Evolutionary conservation across 2,797 vertebrate species (phyloP).

Genomic region (Pangasius larnaudii): DNA sequence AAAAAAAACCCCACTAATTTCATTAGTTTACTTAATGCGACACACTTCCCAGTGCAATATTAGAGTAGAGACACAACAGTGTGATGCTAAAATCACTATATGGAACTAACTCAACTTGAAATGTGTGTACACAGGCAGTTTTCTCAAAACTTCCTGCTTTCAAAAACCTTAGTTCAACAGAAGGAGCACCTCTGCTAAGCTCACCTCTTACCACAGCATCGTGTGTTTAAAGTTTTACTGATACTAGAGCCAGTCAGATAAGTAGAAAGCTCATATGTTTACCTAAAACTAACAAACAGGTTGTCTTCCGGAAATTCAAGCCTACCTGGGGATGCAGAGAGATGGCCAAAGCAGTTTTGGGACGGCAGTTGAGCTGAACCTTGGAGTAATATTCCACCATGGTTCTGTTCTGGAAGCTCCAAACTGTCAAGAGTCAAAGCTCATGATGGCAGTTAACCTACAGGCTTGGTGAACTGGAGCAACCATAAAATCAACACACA

Average conservation of each 20-base stretch:
- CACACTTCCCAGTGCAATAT: not conserved
- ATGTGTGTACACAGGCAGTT: not conserved
- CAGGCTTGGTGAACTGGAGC: not conserved
- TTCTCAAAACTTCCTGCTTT: constrained; percentile 2
- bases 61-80: not conserved
- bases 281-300: not conserved
- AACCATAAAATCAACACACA: not conserved
- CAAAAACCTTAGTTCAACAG: not conserved
- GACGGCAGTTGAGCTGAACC: constrained; percentile 47
- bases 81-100: not conserved
- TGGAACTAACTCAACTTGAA: not conserved
- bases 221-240: not conserved
- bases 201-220: not conserved
- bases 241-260: not conserved
- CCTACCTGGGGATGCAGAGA: constrained; percentile 55
- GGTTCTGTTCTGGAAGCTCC: constrained; percentile 19
- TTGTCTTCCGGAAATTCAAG: not conserved
- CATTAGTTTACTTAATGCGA: not conserved
- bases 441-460: constrained; percentile 23
- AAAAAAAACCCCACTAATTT: not conserved
- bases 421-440: constrained; percentile 22
- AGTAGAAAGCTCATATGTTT: not conserved
- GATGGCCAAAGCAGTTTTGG: constrained; percentile 51
- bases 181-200: not conserved
- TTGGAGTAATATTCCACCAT: constrained; percentile 60